Conservation (phyloP, 2,888 invertebrate genomes). For the Malacosoma neustria region DNA sequence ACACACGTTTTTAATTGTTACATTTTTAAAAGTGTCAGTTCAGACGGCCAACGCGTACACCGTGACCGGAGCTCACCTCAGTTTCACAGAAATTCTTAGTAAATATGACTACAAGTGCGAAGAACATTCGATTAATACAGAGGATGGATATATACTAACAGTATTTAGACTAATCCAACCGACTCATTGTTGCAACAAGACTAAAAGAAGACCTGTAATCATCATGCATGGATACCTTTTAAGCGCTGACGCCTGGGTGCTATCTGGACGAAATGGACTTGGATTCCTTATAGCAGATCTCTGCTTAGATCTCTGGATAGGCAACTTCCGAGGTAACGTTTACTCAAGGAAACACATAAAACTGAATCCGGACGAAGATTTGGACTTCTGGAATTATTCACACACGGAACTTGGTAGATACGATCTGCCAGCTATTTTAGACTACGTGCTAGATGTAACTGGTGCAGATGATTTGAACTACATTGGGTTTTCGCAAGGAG, state of each 20-base stretch:
- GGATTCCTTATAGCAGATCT: slow-evolving; percentile 27
- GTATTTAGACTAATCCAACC: slow-evolving; percentile 33
- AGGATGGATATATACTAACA: slow-evolving; percentile 46
- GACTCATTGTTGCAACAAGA: slow-evolving; percentile 17
- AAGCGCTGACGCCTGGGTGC: slow-evolving; percentile 43
- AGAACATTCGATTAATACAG: slow-evolving; percentile 37
- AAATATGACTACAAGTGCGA: slow-evolving; percentile 35
- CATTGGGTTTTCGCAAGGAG: slow-evolving; percentile 86
- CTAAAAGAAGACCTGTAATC: slow-evolving; percentile 31
- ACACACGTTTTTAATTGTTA: not conserved
- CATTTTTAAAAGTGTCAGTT: not conserved
- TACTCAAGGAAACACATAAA: slow-evolving; percentile 67
- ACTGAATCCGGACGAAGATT: slow-evolving; percentile 36
- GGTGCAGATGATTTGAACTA: slow-evolving; percentile 33
- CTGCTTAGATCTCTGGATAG: slow-evolving; percentile 21
- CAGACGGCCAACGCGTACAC: not conserved
- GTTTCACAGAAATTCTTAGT: not conserved
- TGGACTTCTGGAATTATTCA: slow-evolving; percentile 76
- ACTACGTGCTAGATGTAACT: slow-evolving; percentile 38
- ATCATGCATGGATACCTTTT: slow-evolving; percentile 50
- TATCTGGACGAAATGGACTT: slow-evolving; percentile 36
- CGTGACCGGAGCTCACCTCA: not conserved
- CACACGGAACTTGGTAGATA: slow-evolving; percentile 84
- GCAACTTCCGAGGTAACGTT: slow-evolving; percentile 17
- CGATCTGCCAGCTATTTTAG: slow-evolving; percentile 81